Conservation (phyloP, 2,888 invertebrate genomes). For the Lasioglossum leucozonium region DNA sequence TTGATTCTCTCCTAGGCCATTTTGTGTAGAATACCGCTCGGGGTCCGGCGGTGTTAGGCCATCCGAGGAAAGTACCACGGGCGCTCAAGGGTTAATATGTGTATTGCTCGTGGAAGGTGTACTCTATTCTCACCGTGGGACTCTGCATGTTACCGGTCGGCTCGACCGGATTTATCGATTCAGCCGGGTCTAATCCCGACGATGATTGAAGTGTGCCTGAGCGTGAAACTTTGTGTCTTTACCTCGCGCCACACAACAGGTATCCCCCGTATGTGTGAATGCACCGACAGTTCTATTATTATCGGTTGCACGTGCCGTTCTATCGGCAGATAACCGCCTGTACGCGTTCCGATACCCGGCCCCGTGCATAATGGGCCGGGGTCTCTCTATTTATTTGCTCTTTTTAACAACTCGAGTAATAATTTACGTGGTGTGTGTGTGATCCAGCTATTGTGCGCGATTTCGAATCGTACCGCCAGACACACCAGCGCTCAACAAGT, state of each 20-base stretch:
- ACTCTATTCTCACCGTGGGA: slow-evolving; percentile 24
- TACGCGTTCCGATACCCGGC: slow-evolving; percentile 60
- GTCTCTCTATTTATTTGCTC: slow-evolving; percentile 47
- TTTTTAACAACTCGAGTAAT: slow-evolving; percentile 37
- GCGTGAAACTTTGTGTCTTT: slow-evolving; percentile 63
- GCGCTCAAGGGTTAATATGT: background rate
- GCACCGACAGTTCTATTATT: slow-evolving; percentile 77
- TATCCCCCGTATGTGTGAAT: slow-evolving; percentile 73
- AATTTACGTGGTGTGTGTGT: slow-evolving; percentile 29
- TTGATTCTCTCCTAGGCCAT: background rate
- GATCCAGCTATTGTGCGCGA: slow-evolving; percentile 36
- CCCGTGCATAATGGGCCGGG: slow-evolving; percentile 34
- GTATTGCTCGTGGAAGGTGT: background rate
- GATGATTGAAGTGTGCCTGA: slow-evolving; percentile 58
- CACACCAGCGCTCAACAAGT: slow-evolving; percentile 53
- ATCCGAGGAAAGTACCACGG: background rate
- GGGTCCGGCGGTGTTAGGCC: background rate
- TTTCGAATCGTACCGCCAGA: slow-evolving; percentile 35
- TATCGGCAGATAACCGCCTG: slow-evolving; percentile 68
- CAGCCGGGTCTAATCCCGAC: slow-evolving; percentile 52
- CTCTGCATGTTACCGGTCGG: slow-evolving; percentile 4
- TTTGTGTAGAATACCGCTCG: background rate
- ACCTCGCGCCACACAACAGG: slow-evolving; percentile 61
- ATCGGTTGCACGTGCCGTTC: slow-evolving; percentile 75
- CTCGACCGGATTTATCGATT: slow-evolving; percentile 59